Percentiles rank a stretch among this genome's conserved stretches.
Conservation (phyloP, 1,140 invertebrate species). For the Hormaphis cornu region DNA sequence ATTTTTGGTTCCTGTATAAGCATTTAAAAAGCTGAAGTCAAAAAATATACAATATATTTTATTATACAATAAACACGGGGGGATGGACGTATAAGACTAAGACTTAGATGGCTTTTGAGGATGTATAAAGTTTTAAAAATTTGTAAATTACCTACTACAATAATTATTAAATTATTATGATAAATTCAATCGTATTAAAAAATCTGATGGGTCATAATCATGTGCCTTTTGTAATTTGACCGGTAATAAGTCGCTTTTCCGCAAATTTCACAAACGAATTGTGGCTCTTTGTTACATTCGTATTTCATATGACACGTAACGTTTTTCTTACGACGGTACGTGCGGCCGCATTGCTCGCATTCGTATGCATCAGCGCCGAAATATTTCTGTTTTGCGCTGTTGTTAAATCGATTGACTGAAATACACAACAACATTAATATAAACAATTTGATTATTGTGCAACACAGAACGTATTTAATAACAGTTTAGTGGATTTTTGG, state of each 20-base stretch:
- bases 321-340: conserved; percentile 46
- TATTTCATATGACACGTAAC: conserved; percentile 47
- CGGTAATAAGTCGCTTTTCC: conserved; percentile 39
- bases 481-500: too few relatives aligned
- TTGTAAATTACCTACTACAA: too few relatives aligned
- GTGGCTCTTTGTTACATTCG: conserved; percentile 48
- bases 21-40: too few relatives aligned
- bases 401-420: conserved; percentile 5
- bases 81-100: too few relatives aligned
- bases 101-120: too few relatives aligned
- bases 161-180: too few relatives aligned
- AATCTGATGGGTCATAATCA: conserved; percentile 35
- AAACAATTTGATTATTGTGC: neutral
- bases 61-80: too few relatives aligned
- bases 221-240: conserved; percentile 37
- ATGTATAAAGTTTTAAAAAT: too few relatives aligned
- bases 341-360: conserved; percentile 44
- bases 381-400: conserved; percentile 9
- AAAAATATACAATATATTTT: too few relatives aligned
- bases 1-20: too few relatives aligned
- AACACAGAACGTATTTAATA: too few relatives aligned
- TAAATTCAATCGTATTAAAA: conserved; percentile 41
- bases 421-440: neutral
- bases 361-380: conserved; percentile 4
- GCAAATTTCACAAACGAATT: conserved; percentile 39